These are phyloP conservation scores for Bombus fervidus DNA, from an alignment of 1,140 invertebrate species.

Conservation along the genomic window DNA sequence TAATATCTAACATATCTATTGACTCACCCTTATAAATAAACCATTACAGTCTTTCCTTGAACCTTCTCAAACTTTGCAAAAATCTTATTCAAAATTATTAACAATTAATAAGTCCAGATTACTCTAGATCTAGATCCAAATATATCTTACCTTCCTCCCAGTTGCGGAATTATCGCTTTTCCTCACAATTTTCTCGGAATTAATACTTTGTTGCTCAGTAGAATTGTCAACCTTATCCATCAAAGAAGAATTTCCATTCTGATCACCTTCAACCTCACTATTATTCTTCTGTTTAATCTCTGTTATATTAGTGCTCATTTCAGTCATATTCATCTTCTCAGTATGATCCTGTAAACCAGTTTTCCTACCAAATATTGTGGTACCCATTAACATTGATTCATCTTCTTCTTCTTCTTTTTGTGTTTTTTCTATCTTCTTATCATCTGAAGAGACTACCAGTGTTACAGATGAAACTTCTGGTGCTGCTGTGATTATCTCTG, in stretches of 20 bases:
- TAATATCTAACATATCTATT: neutral
- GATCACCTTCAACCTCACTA: slow-evolving; percentile 8
- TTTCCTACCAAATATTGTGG: slow-evolving; percentile 72
- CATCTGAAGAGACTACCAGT: slow-evolving; percentile 69
- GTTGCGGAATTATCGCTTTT: slow-evolving; percentile 1
- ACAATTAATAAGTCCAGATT: neutral
- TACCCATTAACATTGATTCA: slow-evolving; percentile 47
- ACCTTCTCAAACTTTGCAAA: neutral
- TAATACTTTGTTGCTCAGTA: slow-evolving; percentile 12
- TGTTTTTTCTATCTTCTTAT: slow-evolving; percentile 45
- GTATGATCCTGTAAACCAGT: slow-evolving; percentile 56
- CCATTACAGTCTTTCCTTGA: neutral
- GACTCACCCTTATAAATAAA: neutral
- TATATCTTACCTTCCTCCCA: slow-evolving; percentile 60
- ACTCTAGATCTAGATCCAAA: too few species aligned
- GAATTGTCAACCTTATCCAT: slow-evolving; percentile 17
- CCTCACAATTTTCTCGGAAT: slow-evolving; percentile 43
- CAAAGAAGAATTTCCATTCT: slow-evolving; percentile 18
- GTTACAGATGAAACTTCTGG: slow-evolving; percentile 72
- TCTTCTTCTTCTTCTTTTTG: slow-evolving; percentile 3
- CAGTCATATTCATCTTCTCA: slow-evolving; percentile 45
- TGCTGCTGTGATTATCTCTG: slow-evolving; percentile 75
- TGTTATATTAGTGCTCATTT: neutral
- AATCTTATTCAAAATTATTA: neutral
- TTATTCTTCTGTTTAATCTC: neutral